These are phyloP conservation scores for Diadema setosum DNA, from an alignment of 35 echinoderm and acorn worm species.

Conservation along the genomic window DNA sequence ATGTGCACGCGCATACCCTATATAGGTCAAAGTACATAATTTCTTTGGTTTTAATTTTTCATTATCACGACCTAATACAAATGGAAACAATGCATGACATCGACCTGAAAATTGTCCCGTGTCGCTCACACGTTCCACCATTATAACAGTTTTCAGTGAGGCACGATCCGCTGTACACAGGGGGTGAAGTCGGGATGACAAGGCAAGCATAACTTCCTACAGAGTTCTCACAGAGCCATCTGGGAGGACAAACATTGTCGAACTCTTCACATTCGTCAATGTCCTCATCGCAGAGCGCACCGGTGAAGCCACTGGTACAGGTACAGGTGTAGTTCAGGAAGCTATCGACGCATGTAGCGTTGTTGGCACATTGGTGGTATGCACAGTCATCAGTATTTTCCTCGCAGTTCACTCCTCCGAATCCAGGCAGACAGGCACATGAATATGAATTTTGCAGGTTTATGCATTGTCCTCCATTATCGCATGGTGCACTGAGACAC, in stretches of 20 bases:
- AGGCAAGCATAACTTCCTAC: neutral
- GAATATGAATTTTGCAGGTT: constrained; percentile 3
- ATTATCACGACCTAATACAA: too few species aligned
- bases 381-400: neutral
- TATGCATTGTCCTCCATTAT: constrained; percentile 20
- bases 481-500: constrained; percentile 17
- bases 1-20: too few species aligned
- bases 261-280: neutral
- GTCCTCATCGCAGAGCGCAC: neutral
- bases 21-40: too few species aligned
- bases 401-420: neutral
- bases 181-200: neutral
- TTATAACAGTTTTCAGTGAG: neutral
- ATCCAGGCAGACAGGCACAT: neutral
- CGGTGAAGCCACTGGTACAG: neutral
- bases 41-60: too few species aligned
- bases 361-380: neutral
- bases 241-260: neutral
- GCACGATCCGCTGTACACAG: neutral
- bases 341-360: neutral
- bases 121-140: neutral
- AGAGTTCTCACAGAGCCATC: neutral
- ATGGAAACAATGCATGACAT: too few species aligned
- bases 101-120: neutral
- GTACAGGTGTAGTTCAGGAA: neutral